These are phyloP conservation scores for Drosophila fuyamai DNA, from an alignment of 1,140 invertebrate species.

Conservation along the genomic window DNA sequence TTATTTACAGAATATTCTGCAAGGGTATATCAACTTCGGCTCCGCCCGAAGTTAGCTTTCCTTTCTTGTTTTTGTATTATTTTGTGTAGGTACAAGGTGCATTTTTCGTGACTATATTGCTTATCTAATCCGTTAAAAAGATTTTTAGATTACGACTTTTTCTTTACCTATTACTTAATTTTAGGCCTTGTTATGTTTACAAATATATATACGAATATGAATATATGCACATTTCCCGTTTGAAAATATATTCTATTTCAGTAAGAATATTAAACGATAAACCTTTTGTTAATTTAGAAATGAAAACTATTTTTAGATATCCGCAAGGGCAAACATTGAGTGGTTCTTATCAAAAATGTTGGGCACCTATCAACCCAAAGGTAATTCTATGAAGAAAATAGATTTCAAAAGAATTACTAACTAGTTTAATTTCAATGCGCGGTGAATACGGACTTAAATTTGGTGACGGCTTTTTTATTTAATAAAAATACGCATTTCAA, in stretches of 20 bases:
- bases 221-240: background rate
- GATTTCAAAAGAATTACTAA: background rate
- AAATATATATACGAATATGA: background rate
- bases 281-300: background rate
- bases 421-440: conserved; percentile 1
- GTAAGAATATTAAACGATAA: background rate
- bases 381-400: background rate
- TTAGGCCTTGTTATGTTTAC: background rate
- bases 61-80: background rate
- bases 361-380: background rate
- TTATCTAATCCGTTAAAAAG: conserved; percentile 18
- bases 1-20: too few relatives aligned
- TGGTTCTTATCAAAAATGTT: background rate
- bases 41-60: background rate
- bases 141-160: conserved; percentile 6
- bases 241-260: background rate
- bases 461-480: background rate
- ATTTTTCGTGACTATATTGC: background rate
- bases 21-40: background rate
- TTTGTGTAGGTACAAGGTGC: conserved; percentile 6
- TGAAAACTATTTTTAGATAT: background rate
- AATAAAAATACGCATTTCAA: background rate
- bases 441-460: background rate
- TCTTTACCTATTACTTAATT: background rate
- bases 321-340: background rate